Conservation (phyloP, 1,140 invertebrate species). For the Bathynomus jamesi region DNA sequence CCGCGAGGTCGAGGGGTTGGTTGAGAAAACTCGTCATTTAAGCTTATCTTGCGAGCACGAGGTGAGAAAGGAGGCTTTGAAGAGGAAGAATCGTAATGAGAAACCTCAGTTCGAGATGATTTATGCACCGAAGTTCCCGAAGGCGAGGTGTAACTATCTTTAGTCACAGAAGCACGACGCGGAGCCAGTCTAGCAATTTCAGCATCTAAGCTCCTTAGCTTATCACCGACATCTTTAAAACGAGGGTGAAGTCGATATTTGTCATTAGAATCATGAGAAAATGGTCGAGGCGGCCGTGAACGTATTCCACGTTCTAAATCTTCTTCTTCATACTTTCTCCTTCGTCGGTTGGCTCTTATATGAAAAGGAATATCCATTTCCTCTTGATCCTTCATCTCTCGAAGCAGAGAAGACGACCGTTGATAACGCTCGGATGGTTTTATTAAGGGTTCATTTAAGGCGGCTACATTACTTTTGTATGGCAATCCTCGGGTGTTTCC, state of each 20-base stretch:
- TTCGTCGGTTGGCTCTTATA: neutral
- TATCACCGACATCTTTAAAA: neutral
- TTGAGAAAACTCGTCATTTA: neutral
- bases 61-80: neutral
- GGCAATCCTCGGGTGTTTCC: slow-evolving; percentile 28
- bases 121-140: neutral
- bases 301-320: neutral
- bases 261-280: neutral
- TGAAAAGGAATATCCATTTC: neutral
- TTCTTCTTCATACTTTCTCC: neutral
- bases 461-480: slow-evolving; percentile 6
- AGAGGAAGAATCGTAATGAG: neutral
- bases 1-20: neutral
- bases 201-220: neutral
- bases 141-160: neutral
- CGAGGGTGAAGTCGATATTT: neutral
- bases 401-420: neutral
- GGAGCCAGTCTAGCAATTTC: neutral
- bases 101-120: neutral
- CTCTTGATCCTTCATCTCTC: neutral
- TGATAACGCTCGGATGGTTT: neutral
- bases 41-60: neutral
- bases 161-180: neutral
- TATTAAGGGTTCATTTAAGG: neutral
- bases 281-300: neutral